Evolutionary conservation across 2,797 vertebrate species (phyloP).

Genomic region (Manis crassicaudata): DNA sequence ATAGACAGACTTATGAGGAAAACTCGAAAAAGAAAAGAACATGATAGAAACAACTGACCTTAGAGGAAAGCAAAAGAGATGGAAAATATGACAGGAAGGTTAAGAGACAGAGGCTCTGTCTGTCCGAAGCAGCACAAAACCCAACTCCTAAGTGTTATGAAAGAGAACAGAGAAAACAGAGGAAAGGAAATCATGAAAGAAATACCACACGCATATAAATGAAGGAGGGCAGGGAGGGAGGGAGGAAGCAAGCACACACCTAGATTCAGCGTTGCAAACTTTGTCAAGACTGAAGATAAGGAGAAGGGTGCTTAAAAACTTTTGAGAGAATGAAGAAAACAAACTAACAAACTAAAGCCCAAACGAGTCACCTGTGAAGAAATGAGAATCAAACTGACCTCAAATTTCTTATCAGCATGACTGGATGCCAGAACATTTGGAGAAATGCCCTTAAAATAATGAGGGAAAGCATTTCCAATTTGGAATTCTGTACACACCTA

Average conservation of each 20-base stretch:
- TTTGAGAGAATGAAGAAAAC: not conserved
- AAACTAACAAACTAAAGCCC: not conserved
- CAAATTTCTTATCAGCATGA: not conserved
- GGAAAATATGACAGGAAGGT: not conserved
- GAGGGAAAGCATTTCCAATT: not conserved
- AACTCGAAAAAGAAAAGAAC: not conserved
- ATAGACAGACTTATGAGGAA: not conserved
- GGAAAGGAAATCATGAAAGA: not conserved
- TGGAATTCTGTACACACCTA: not conserved
- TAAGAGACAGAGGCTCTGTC: not conserved
- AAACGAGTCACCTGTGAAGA: not conserved
- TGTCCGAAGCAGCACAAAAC: not conserved
- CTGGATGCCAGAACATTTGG: not conserved
- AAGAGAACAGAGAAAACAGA: not conserved
- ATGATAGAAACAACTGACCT: not conserved
- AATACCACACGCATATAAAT: not conserved
- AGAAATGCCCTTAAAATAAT: not conserved
- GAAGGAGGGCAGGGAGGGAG: not conserved
- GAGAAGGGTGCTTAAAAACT: not conserved
- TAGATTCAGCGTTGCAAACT: not conserved
- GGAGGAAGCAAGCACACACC: not conserved
- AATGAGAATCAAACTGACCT: not conserved
- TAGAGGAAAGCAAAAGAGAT: not conserved
- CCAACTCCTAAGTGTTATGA: not conserved
- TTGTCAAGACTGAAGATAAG: not conserved